Percentiles rank a stretch among this genome's conserved stretches.
Evolutionary conservation across 2,113 vertebrate species (phyloP).

Genomic region (Platichthys stellatus): DNA sequence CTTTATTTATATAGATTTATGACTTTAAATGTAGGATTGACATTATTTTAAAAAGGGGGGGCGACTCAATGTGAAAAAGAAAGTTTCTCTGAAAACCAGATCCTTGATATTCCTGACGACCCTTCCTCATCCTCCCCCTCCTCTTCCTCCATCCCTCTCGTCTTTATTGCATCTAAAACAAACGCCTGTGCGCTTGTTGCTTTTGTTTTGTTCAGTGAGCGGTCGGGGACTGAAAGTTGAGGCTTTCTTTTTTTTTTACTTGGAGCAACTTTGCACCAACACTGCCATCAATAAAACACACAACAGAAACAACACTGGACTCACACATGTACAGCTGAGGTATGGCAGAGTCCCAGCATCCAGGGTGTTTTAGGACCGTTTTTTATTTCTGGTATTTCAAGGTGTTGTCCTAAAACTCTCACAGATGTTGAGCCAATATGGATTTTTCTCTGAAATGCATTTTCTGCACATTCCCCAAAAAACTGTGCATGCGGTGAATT

Average conservation of each 20-base stretch:
- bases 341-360: constrained; percentile 34
- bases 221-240: constrained; percentile 10
- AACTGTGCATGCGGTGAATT: background rate
- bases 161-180: constrained; percentile 1
- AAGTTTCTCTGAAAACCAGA: background rate
- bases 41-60: background rate
- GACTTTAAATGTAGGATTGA: background rate
- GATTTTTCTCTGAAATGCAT: too few species aligned
- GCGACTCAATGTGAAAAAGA: background rate
- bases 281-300: constrained; percentile 1
- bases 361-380: too few species aligned
- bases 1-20: background rate
- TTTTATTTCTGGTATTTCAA: too few species aligned
- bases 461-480: background rate
- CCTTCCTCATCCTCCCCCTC: background rate
- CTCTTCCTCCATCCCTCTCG: background rate
- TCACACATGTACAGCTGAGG: background rate
- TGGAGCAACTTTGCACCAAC: constrained; percentile 19
- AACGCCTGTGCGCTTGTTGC: background rate
- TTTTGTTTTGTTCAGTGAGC: background rate
- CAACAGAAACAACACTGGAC: background rate
- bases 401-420: too few species aligned
- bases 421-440: too few species aligned
- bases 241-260: background rate
- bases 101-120: background rate